Evolutionary conservation across 2,113 vertebrate species (phyloP).

Genomic region (Gambusia affinis): DNA sequence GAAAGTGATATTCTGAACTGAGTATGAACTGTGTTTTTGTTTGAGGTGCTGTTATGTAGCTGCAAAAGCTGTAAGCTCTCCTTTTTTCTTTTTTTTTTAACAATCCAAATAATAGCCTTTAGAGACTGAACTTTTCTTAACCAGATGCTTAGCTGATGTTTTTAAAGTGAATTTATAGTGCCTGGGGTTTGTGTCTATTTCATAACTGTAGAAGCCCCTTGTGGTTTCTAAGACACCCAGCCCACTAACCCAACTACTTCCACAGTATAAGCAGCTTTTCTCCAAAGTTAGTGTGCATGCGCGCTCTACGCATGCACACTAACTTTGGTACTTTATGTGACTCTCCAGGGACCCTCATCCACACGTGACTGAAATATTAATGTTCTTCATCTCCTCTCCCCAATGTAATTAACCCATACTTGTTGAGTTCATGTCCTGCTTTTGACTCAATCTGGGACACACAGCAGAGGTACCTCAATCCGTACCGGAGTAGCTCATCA

Average conservation of each 20-base stretch:
- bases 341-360: constrained; percentile 63
- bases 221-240: constrained; percentile 35
- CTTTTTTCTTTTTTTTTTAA: neutral
- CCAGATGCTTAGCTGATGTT: constrained; percentile 49
- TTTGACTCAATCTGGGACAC: constrained; percentile 79
- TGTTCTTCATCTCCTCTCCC: constrained; percentile 70
- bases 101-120: neutral
- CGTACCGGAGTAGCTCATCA: constrained; percentile 33
- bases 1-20: neutral
- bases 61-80: neutral
- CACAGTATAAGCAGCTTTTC: constrained; percentile 46
- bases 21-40: neutral
- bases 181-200: constrained; percentile 16
- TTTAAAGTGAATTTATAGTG: constrained; percentile 28
- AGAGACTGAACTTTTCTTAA: constrained; percentile 29
- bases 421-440: constrained; percentile 76
- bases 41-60: neutral
- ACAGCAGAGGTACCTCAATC: constrained; percentile 48
- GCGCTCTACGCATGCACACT: constrained; percentile 9
- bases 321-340: constrained; percentile 40
- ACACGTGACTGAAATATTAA: constrained; percentile 72
- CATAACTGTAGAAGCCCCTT: constrained; percentile 27
- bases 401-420: constrained; percentile 80
- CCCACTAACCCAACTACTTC: constrained; percentile 44
- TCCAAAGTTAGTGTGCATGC: neutral